Conservation (phyloP, 2,113 vertebrate species). For the Morone saxatilis region DNA sequence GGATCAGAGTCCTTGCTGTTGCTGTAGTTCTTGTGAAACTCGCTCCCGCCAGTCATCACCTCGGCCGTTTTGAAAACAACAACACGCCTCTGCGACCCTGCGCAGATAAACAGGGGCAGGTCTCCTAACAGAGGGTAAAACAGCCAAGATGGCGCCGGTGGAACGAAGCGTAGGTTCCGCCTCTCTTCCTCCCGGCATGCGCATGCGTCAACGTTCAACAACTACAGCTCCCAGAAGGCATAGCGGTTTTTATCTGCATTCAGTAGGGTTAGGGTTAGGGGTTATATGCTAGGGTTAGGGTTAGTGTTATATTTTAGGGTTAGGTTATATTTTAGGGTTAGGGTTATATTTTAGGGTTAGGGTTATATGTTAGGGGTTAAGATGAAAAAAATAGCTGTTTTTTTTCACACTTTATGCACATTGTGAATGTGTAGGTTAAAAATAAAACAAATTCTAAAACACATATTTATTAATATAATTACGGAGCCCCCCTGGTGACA, state of each 20-base stretch:
- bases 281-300: too few relatives aligned
- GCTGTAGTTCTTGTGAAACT: conserved; percentile 55
- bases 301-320: too few relatives aligned
- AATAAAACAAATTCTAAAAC: too few relatives aligned
- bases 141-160: conserved; percentile 62
- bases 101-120: conserved; percentile 35
- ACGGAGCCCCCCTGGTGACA: too few relatives aligned
- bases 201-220: not conserved
- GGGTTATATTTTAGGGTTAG: too few relatives aligned
- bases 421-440: too few relatives aligned
- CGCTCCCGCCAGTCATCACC: conserved; percentile 68
- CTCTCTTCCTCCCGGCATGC: not conserved
- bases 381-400: too few relatives aligned
- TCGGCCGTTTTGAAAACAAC: conserved; percentile 31
- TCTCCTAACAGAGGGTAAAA: not conserved
- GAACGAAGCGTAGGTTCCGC: not conserved
- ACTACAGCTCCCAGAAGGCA: conserved; percentile 56
- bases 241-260: not conserved
- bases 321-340: too few relatives aligned
- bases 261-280: too few relatives aligned
- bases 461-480: too few relatives aligned
- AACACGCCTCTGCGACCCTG: conserved; percentile 39
- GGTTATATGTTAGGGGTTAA: too few relatives aligned
- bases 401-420: too few relatives aligned
- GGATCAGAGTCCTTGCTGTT: conserved; percentile 45